phyloP scores from a whole-genome alignment of 2,797 vertebrate species.

The Silurus aristotelis region DNA sequence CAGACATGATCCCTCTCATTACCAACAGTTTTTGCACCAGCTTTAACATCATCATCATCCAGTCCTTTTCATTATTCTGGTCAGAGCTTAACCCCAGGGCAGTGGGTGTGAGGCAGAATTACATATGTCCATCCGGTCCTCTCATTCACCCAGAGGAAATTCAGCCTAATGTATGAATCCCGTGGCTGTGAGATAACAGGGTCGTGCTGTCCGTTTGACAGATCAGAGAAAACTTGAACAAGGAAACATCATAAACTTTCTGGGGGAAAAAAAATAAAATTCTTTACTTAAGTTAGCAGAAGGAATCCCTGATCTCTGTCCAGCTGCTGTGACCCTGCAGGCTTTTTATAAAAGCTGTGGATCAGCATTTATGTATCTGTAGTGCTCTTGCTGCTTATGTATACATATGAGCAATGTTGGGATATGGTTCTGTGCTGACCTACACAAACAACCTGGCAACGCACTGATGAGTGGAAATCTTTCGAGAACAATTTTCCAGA shows the following conservation, averaged over 20 bases:
- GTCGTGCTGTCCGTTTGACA: background rate
- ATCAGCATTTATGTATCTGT: background rate
- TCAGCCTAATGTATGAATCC: background rate
- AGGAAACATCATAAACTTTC: background rate
- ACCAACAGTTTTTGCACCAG: background rate
- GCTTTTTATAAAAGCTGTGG: background rate
- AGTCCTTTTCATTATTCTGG: background rate
- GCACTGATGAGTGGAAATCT: too few species aligned
- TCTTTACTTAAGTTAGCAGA: background rate
- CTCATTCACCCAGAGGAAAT: background rate
- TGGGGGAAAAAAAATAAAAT: background rate
- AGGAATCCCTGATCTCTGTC: background rate
- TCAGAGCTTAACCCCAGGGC: background rate
- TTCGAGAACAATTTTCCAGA: too few species aligned
- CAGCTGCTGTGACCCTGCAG: background rate
- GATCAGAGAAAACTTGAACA: slow-evolving; percentile 5
- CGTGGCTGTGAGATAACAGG: background rate
- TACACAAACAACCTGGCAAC: too few species aligned
- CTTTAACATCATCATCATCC: background rate
- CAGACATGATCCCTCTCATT: background rate
- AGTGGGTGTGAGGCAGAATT: background rate
- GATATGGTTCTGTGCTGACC: background rate
- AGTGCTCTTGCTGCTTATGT: background rate
- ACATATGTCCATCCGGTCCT: background rate
- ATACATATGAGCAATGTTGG: background rate